Evolutionary conservation across 2,888 invertebrate genomes (phyloP), one percentile per base, ranked within the genome.

Genomic region (Phania funesta): DNA sequence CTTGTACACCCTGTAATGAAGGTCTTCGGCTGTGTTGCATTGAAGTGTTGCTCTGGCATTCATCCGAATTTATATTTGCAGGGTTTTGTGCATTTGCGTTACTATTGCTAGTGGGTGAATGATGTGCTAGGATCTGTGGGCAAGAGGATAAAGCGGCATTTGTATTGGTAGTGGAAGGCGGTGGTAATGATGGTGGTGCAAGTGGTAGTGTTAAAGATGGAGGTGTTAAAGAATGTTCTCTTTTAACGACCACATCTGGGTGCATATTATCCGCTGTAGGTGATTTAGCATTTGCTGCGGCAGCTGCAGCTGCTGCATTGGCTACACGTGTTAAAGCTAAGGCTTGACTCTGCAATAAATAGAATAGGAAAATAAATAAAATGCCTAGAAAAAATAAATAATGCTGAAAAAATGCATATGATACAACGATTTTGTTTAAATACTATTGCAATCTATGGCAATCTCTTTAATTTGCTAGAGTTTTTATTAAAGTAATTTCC

Each of bases 311-410:
- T n/a, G 83, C 89, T 65, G 89, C 88, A 84, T 87, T 88, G 46
- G 88, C 88, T 35, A 88, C 90, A 62, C 93, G 92, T 84, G 94
- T 94, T 89, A 94, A 90, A 78, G 94, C 94, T 89, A 94, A 89
- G 65, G 94, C 94, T 89, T 94, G 94, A 88, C 93, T 94, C 94
- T 94, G 92, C 68, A 92, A 92, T 76, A 73, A 83, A 85, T 68
- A 62, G 65, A 74, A 80, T 38, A 2, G 22, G 13, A 22, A 41
- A 24, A 29, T 35, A 26, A 38, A 44, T 68, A 52, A 60, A n/a
- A 16, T 16, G 18, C 18, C 0, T 54, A 13, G 16, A 32, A 60
- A 50, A 29, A 22, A 13, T 13, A 50, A 50, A 18, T 62, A 18
- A 18, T 20, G 44, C 24, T 58, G n/a, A n/a, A n/a, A n/a, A n/a